phyloP scores from a whole-genome alignment of 2,888 invertebrate species.

The Callimorpha dominula region DNA sequence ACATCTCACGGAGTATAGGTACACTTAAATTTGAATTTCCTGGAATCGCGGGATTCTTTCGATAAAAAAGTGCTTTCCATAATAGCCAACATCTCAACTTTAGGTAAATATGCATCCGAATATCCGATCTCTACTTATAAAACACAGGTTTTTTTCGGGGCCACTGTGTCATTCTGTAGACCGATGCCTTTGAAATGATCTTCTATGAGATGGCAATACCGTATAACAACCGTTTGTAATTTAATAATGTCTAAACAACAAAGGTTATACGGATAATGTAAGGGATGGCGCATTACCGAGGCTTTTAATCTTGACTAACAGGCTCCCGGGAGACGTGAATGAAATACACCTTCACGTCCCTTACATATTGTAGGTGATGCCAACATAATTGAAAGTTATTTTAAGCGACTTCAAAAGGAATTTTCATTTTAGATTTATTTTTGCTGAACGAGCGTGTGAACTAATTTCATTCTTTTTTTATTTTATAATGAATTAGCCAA shows the following conservation, averaged over 20 bases:
- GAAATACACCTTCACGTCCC: neutral
- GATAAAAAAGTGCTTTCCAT: too few species aligned
- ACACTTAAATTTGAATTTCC: too few species aligned
- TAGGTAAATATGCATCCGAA: too few species aligned
- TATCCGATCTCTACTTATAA: too few species aligned
- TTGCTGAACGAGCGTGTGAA: neutral
- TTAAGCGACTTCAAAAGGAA: neutral
- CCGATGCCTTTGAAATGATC: too few species aligned
- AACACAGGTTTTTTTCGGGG: too few species aligned
- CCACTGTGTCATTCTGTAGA: too few species aligned
- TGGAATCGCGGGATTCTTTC: too few species aligned
- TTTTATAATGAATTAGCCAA: too few species aligned
- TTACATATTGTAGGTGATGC: neutral
- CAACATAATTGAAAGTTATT: neutral
- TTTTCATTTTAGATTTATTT: neutral
- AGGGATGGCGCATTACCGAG: neutral
- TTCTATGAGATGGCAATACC: neutral
- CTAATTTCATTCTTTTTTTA: too few species aligned
- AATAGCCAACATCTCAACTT: too few species aligned
- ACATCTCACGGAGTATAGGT: too few species aligned
- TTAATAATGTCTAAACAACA: neutral
- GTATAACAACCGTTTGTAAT: neutral
- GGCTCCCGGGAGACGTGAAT: neutral
- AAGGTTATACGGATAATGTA: constrained; percentile 2
- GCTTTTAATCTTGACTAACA: constrained; percentile 17